These are phyloP conservation scores for Sula dactylatra DNA, from an alignment of 2,113 vertebrate genomes.

Conservation along the genomic window DNA sequence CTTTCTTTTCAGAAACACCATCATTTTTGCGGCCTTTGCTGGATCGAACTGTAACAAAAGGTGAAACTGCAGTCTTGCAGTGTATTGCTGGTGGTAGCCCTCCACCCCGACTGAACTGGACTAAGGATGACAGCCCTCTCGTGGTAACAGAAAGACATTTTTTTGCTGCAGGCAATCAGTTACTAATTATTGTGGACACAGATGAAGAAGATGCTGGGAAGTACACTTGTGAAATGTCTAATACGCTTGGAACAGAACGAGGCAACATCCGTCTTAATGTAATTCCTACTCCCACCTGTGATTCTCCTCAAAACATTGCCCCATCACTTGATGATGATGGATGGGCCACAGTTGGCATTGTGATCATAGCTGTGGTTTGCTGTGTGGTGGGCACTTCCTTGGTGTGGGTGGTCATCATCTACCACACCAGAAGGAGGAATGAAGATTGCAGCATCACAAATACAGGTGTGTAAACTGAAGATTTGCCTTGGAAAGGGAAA, in stretches of 20 bases:
- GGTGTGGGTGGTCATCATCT: constrained; percentile 98
- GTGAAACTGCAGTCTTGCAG: constrained; percentile 92
- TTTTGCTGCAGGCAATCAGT: constrained; percentile 93
- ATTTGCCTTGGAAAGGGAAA: not conserved
- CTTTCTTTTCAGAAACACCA: constrained; percentile 84
- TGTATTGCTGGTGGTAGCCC: constrained; percentile 95
- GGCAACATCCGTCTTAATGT: constrained; percentile 87
- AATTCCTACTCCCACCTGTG: constrained; percentile 90
- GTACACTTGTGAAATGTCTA: constrained; percentile 98
- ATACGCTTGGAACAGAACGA: constrained; percentile 89
- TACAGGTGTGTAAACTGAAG: constrained; percentile 83
- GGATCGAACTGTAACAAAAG: constrained; percentile 90
- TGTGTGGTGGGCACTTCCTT: constrained; percentile 98
- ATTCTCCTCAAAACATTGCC: constrained; percentile 79
- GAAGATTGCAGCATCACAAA: constrained; percentile 97
- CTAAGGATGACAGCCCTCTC: constrained; percentile 92
- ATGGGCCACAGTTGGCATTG: constrained; percentile 94
- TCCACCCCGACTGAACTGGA: constrained; percentile 91
- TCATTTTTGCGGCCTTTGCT: constrained; percentile 89
- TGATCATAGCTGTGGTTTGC: constrained; percentile 97
- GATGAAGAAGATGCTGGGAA: constrained; percentile 87
- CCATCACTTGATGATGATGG: constrained; percentile 82
- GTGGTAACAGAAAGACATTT: constrained; percentile 92
- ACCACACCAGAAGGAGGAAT: constrained; percentile 91
- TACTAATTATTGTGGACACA: constrained; percentile 93